Evolutionary conservation across 2,797 vertebrate species (phyloP).

Genomic region (Lophotriccus pileatus): DNA sequence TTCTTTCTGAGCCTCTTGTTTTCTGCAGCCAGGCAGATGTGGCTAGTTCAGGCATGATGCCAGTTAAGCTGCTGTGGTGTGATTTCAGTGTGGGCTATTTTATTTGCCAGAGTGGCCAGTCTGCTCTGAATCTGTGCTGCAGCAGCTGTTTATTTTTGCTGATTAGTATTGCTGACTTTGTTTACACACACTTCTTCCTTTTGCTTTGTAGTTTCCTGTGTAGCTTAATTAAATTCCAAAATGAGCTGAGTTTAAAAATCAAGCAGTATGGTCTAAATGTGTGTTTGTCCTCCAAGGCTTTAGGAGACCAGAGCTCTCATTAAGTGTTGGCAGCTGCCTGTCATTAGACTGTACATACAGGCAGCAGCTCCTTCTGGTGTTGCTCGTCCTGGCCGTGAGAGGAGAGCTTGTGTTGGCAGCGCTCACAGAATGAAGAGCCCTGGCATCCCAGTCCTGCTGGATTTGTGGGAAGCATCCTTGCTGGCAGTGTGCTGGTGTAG

Average conservation of each 20-base stretch:
- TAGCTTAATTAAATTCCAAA: background rate
- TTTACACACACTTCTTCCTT: background rate
- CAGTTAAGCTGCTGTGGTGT: background rate
- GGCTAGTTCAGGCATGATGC: background rate
- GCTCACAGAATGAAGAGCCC: background rate
- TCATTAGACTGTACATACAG: background rate
- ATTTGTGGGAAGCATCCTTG: background rate
- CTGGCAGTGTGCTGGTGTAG: background rate
- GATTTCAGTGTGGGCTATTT: background rate
- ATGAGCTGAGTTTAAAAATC: background rate
- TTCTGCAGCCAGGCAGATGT: background rate
- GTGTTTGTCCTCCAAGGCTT: background rate
- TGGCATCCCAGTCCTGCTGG: background rate
- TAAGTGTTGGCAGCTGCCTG: constrained; percentile 3
- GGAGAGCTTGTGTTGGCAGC: background rate
- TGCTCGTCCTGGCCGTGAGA: background rate
- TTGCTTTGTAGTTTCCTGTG: background rate
- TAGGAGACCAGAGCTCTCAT: background rate
- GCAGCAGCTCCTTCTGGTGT: background rate
- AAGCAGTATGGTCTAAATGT: background rate
- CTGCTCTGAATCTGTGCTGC: background rate
- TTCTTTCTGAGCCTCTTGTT: background rate
- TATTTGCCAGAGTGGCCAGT: background rate
- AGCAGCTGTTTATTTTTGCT: background rate
- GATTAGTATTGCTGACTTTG: background rate